Percentiles rank a stretch among this genome's conserved stretches.
These are phyloP conservation scores for Rhea pennata DNA, from an alignment of 2,113 vertebrate species.

Conservation along the genomic window DNA sequence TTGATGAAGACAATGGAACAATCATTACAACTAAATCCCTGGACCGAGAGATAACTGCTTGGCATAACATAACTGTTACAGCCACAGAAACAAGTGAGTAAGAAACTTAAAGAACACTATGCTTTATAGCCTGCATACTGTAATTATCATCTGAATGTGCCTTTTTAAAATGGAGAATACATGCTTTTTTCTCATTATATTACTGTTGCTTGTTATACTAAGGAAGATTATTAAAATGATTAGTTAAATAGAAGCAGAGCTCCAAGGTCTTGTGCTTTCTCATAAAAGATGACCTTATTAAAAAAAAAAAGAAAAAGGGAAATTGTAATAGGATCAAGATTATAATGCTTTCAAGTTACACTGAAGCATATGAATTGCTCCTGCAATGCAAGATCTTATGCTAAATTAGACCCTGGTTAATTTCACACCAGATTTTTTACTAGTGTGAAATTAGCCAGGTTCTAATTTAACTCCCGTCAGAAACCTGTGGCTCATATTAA, in stretches of 20 bases:
- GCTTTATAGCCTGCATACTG: neutral
- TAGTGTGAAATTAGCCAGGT: constrained; percentile 47
- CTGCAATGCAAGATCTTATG: constrained; percentile 33
- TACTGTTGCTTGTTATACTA: constrained; percentile 12
- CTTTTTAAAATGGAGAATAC: neutral
- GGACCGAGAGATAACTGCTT: constrained; percentile 86
- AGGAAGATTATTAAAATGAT: constrained; percentile 46
- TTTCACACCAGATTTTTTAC: constrained; percentile 51
- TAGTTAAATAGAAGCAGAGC: constrained; percentile 14
- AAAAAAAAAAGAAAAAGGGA: constrained; percentile 5
- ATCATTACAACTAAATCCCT: constrained; percentile 79
- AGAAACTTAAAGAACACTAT: neutral
- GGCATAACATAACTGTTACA: constrained; percentile 89
- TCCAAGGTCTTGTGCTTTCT: constrained; percentile 40
- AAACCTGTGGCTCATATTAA: constrained; percentile 49
- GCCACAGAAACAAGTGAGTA: constrained; percentile 90
- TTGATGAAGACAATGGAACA: constrained; percentile 87
- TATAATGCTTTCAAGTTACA: neutral
- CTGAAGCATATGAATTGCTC: constrained; percentile 15
- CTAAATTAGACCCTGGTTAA: constrained; percentile 52
- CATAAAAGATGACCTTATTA: constrained; percentile 38
- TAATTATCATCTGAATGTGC: constrained; percentile 27
- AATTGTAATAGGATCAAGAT: neutral
- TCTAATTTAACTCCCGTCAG: constrained; percentile 61
- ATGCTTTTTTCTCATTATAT: constrained; percentile 23